Evolutionary conservation across 2,888 invertebrate genomes (phyloP).

Genomic region (Tetanocera ferruginea): DNA sequence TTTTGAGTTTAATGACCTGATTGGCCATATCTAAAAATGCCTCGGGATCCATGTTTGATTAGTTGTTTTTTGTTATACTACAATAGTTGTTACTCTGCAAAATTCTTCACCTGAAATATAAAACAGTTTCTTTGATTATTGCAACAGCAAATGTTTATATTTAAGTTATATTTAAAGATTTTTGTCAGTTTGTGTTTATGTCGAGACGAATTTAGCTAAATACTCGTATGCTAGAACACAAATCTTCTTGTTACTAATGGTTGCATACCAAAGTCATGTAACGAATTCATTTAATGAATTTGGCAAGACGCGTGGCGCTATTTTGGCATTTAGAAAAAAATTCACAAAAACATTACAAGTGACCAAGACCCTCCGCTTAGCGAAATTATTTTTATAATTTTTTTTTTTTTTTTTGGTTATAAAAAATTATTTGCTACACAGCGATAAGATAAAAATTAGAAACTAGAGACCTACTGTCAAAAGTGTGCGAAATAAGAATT

Average conservation of each 20-base stretch:
- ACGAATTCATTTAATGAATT: neutral
- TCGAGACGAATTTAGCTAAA: neutral
- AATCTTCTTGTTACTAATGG: neutral
- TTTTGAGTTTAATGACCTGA: constrained; percentile 98
- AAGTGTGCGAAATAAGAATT: too few species aligned
- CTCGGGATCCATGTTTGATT: constrained; percentile 88
- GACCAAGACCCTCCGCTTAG: neutral
- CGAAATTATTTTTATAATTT: neutral
- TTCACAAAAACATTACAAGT: too few species aligned
- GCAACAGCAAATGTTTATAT: neutral
- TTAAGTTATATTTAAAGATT: neutral
- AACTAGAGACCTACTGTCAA: too few species aligned
- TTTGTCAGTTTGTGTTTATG: neutral
- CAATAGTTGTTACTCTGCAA: neutral
- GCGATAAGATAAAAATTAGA: too few species aligned
- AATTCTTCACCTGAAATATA: constrained; percentile 27
- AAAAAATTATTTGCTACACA: too few species aligned
- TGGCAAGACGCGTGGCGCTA: constrained; percentile 1
- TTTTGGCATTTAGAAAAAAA: neutral
- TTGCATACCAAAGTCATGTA: constrained; percentile 19
- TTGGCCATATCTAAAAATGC: constrained; percentile 98
- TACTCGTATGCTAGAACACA: neutral
- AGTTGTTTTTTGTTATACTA: constrained; percentile 2
- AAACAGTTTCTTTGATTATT: neutral
- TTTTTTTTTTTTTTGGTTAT: constrained; percentile 6